Evolutionary conservation across 2,888 invertebrate genomes (phyloP), one percentile per base, ranked within the genome.

Genomic region (Bugula neritina): DNA sequence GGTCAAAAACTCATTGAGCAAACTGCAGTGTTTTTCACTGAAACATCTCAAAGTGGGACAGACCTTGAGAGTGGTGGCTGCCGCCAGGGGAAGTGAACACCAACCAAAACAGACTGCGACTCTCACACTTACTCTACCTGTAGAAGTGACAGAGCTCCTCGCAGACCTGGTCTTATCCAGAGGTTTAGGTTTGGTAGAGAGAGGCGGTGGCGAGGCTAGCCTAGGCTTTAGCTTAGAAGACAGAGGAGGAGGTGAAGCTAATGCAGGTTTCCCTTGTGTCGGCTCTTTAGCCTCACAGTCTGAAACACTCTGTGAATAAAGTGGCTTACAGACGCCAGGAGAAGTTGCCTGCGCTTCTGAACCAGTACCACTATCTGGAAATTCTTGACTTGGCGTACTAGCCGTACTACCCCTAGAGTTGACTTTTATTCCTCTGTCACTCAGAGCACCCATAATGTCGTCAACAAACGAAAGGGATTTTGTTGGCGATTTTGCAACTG

Each of bases 131-230:
- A n/a, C n/a, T n/a, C n/a, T 43, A 43, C 43, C 43, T 43, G 43
- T 43, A 43, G 43, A 17, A 43, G 43, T 10, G 10, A 10, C 43
- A 5, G 17, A 17, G 43, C 43, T 43, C 43, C 17, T 43, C 17
- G 17, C 17, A 43, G 43, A 43, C 43, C 17, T 43, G 43, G 43
- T 5, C 43, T 43, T 43, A 10, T 43, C 43, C 43, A 43, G 17
- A 10, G 31, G 29, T 63, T 63, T 63, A 27, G 34, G 63, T 27
- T 63, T 63, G 13, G 63, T 21, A 34, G 63, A 10, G 63, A n/a
- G 27, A 3, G 63, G 27, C 27, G 63, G 63, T 29, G 63, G 31
- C 3, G 63, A 25, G 10, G 31, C 34, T n/a, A 25, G 10, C 27
- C 5, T 25, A 27, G 63, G 63, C 31, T 63, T 63, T 13, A n/a